Conservation (phyloP, 2,888 invertebrate species). For the Carterocephalus palaemon region DNA sequence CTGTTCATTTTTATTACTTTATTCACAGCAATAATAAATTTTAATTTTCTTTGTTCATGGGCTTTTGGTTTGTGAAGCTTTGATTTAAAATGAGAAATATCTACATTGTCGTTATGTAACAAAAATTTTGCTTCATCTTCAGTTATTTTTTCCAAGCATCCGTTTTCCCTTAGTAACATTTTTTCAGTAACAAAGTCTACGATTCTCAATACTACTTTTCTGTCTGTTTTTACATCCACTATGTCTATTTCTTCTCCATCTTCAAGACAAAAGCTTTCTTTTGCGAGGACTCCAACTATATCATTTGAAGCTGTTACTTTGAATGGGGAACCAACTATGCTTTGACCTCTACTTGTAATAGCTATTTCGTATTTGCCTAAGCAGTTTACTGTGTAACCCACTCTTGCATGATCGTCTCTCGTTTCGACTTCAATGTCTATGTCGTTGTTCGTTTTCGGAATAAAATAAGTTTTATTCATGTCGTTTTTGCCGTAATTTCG, state of each 20-base stretch:
- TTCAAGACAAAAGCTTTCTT: slow-evolving; percentile 62
- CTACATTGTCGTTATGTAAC: slow-evolving; percentile 47
- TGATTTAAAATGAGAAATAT: slow-evolving; percentile 15
- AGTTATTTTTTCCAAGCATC: slow-evolving; percentile 66
- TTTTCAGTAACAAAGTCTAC: slow-evolving; percentile 79
- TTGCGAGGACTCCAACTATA: slow-evolving; percentile 55
- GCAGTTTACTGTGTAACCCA: slow-evolving; percentile 70
- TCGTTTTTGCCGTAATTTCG: slow-evolving; percentile 67
- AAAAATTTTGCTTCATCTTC: slow-evolving; percentile 65
- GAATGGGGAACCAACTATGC: slow-evolving; percentile 80
- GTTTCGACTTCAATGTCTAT: slow-evolving; percentile 72
- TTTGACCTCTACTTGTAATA: slow-evolving; percentile 76
- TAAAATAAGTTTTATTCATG: slow-evolving; percentile 68
- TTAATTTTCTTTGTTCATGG: slow-evolving; percentile 27
- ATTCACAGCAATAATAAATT: slow-evolving; percentile 50
- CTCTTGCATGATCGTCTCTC: slow-evolving; percentile 69
- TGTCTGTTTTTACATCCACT: slow-evolving; percentile 62
- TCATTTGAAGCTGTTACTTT: slow-evolving; percentile 65
- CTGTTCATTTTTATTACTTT: slow-evolving; percentile 56
- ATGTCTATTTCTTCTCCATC: slow-evolving; percentile 73
- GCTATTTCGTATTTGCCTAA: slow-evolving; percentile 79
- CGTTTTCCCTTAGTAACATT: slow-evolving; percentile 76
- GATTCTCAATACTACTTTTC: slow-evolving; percentile 72
- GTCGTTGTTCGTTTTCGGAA: slow-evolving; percentile 70
- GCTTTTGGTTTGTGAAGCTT: slow-evolving; percentile 12